Percentiles rank a stretch among this genome's conserved stretches.
Conservation (phyloP, 2,797 vertebrate species). For the Zenarchopterus dispar region DNA sequence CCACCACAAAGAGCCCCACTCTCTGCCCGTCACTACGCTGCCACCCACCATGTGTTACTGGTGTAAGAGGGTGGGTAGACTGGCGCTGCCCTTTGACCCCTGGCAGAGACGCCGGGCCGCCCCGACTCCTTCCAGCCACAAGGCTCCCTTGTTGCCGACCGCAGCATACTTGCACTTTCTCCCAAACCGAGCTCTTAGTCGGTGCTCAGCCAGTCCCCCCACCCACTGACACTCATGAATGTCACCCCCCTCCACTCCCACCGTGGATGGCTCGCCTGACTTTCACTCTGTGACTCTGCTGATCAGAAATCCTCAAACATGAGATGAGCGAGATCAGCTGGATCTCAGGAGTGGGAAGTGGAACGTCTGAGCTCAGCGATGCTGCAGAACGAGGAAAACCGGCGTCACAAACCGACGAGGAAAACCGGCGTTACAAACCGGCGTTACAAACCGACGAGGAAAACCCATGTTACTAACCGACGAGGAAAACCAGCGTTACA, state of each 20-base stretch:
- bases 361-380: too few species aligned
- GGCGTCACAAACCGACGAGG: too few species aligned
- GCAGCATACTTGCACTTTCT: constrained; percentile 43
- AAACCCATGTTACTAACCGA: too few species aligned
- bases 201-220: constrained; percentile 32
- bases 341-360: too few species aligned
- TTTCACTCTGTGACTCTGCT: constrained; percentile 3
- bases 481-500: too few species aligned
- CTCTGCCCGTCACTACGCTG: constrained; percentile 10
- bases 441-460: too few species aligned
- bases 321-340: too few species aligned
- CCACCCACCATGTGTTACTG: constrained; percentile 45
- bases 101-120: constrained; percentile 33
- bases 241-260: constrained; percentile 4
- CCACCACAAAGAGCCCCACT: constrained; percentile 16
- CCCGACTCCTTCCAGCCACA: constrained; percentile 61
- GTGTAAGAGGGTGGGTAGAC: constrained; percentile 43
- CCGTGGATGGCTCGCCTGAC: constrained; percentile 64
- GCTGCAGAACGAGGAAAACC: too few species aligned
- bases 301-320: too few species aligned
- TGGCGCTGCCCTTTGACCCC: constrained; percentile 51
- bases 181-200: constrained; percentile 54
- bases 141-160: constrained; percentile 61
- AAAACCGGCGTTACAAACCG: too few species aligned
- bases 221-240: constrained; percentile 20